Evolutionary conservation across 1,140 invertebrate species (phyloP).

Genomic region (Macrobrachium rosenbergii): DNA sequence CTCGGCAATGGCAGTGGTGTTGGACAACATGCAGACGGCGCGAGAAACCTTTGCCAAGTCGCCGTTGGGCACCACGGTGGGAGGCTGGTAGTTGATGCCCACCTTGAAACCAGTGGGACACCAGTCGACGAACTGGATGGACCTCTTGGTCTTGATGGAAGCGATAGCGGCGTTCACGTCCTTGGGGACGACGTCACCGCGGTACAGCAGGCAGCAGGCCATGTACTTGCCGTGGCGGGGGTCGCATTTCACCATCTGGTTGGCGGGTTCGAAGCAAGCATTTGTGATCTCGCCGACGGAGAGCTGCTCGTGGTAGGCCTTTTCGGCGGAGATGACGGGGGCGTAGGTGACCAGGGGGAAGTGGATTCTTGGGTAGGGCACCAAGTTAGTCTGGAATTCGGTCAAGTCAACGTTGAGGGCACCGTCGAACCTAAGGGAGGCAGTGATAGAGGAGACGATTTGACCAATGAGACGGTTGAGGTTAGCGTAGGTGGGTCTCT

Average conservation of each 20-base stretch:
- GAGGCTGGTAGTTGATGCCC: constrained; percentile 59
- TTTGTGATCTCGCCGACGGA: constrained; percentile 58
- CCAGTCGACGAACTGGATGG: constrained; percentile 63
- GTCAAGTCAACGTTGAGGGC: constrained; percentile 57
- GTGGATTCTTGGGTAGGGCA: constrained; percentile 60
- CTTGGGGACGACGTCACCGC: constrained; percentile 57
- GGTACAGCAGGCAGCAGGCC: constrained; percentile 56
- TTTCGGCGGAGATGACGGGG: constrained; percentile 57
- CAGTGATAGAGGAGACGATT: constrained; percentile 58
- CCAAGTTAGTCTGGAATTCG: constrained; percentile 60
- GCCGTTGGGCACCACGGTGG: constrained; percentile 58
- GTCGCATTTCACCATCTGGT: constrained; percentile 62
- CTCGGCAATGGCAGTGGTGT: constrained; percentile 59
- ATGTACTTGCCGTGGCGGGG: constrained; percentile 61
- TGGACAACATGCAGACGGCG: constrained; percentile 59
- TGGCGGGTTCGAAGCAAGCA: constrained; percentile 59
- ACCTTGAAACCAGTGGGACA: constrained; percentile 60
- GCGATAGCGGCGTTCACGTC: constrained; percentile 59
- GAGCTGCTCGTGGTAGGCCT: constrained; percentile 58
- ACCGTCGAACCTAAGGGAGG: constrained; percentile 57
- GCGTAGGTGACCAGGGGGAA: constrained; percentile 60
- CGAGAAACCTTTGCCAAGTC: constrained; percentile 58
- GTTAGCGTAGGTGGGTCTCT: constrained; percentile 56
- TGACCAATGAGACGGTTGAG: constrained; percentile 58
- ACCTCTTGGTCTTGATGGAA: constrained; percentile 58